These are phyloP conservation scores for Siniperca scherzeri DNA, from an alignment of 2,797 vertebrate genomes.

Conservation along the genomic window DNA sequence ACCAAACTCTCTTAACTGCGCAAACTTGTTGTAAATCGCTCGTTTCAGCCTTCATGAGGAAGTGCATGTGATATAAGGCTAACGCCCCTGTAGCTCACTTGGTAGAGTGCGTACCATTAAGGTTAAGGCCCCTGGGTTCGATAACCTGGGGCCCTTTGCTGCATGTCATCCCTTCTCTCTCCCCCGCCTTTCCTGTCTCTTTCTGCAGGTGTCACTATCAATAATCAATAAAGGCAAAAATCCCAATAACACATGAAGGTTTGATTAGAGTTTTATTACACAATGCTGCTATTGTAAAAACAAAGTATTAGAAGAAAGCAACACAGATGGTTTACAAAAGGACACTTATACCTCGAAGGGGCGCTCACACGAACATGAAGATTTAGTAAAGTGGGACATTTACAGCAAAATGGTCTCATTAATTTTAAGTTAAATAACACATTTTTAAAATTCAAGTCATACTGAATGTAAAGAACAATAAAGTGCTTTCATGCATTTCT, in stretches of 20 bases:
- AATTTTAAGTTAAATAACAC: constrained; percentile 77
- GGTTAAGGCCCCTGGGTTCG: too few relatives aligned
- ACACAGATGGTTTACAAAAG: constrained; percentile 53
- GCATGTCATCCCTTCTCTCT: too few relatives aligned
- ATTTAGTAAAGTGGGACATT: constrained; percentile 63
- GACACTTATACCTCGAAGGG: constrained; percentile 50
- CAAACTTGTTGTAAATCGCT: too few relatives aligned
- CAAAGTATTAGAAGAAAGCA: constrained; percentile 41
- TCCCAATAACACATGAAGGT: constrained; percentile 21
- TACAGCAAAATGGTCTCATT: constrained; percentile 66
- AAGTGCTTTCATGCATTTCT: constrained; percentile 82
- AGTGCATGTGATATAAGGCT: too few relatives aligned
- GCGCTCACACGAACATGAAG: constrained; percentile 26
- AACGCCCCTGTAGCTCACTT: too few relatives aligned
- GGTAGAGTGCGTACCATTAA: too few relatives aligned
- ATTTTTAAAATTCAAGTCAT: constrained; percentile 74
- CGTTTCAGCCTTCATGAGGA: too few relatives aligned
- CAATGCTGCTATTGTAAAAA: constrained; percentile 51
- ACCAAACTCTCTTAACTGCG: not conserved
- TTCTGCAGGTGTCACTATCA: too few relatives aligned
- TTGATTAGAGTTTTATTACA: constrained; percentile 70
- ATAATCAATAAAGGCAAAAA: too few relatives aligned
- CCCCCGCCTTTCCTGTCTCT: too few relatives aligned
- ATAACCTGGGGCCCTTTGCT: too few relatives aligned
- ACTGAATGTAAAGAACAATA: constrained; percentile 65